phyloP scores from a whole-genome alignment of 1,140 invertebrate genomes.

The Dreissena rostriformis region DNA sequence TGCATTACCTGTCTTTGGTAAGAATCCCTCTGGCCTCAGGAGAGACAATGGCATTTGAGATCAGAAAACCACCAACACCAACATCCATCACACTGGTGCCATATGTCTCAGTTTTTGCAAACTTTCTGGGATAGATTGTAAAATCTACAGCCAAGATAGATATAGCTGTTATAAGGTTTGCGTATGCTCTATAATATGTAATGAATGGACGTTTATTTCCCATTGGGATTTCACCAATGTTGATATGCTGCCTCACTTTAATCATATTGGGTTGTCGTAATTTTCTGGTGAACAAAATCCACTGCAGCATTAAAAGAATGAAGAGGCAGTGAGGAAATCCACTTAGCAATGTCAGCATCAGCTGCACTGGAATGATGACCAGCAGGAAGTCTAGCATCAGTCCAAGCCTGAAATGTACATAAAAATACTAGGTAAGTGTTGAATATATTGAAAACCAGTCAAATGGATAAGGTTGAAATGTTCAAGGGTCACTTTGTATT shows the following conservation, averaged over 20 bases:
- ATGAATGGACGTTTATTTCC: conserved; percentile 66
- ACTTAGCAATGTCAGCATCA: conserved; percentile 55
- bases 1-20: conserved; percentile 58
- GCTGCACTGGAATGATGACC: conserved; percentile 57
- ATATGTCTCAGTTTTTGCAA: conserved; percentile 93
- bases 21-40: conserved; percentile 81
- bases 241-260: conserved; percentile 27
- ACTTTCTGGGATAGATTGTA: conserved; percentile 88
- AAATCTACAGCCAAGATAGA: conserved; percentile 98
- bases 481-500: too few relatives aligned
- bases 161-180: conserved; percentile 89
- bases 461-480: too few relatives aligned
- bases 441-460: too few relatives aligned
- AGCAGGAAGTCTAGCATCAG: conserved; percentile 49
- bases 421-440: not conserved
- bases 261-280: conserved; percentile 3
- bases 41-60: conserved; percentile 92
- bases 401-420: conserved; percentile 48
- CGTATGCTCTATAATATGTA: conserved; percentile 82
- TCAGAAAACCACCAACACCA: conserved; percentile 94
- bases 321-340: conserved; percentile 49
- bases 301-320: conserved; percentile 20
- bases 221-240: conserved; percentile 43
- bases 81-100: conserved; percentile 97
- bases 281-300: conserved; percentile 29